Base-by-base conservation (phyloP, 2,888 invertebrate species). In the Phlogophora meticulosa region DNA sequence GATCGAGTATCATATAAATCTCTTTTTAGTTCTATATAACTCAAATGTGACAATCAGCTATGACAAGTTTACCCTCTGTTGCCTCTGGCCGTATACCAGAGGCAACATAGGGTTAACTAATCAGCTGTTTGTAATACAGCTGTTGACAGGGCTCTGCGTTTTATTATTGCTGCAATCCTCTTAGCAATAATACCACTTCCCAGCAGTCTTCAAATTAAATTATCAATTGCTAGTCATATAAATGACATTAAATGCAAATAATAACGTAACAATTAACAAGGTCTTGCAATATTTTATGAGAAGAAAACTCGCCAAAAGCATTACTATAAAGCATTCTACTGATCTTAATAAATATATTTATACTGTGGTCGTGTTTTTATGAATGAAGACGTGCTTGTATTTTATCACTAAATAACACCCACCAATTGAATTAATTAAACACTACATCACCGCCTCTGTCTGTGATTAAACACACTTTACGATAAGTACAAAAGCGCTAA, bases 281-380 rank as follows among this genome's bases (percentile, higher is more conserved):
- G 9, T 13, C 4, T 36, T 0, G 4, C 20, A 13, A 2, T 3
- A 46, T 28, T 28, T 36, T 10, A 0, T 46, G 2, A 7, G 4
- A 48, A 48, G 7, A 28, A 65, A 66, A 48, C 0, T 36, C 7
- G 5, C 28, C 3, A 49, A 11, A 17, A 9, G 4, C 28, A 2
- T 20, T n/a, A 7, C 5, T 17, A 3, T 15, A 0, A 32, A 9
- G 3, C 4, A 28, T 28, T 28, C 28, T 28, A 5, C 7, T 7
- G 20, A 4, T 4, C 2, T 28, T 5, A n/a, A 0, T 3, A 61
- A 24, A 40, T 24, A 11, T 72, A 49, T 76, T 60, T 46, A 42
- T 0, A 5, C 72, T 76, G 72, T 76, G 77, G 72, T 61, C n/a
- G 24, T 45, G 40, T 38, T 45, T 59, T 34, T 43, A 15, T 9